Evolutionary conservation across 2,888 invertebrate genomes (phyloP).

Genomic region (Auanema sp.): DNA sequence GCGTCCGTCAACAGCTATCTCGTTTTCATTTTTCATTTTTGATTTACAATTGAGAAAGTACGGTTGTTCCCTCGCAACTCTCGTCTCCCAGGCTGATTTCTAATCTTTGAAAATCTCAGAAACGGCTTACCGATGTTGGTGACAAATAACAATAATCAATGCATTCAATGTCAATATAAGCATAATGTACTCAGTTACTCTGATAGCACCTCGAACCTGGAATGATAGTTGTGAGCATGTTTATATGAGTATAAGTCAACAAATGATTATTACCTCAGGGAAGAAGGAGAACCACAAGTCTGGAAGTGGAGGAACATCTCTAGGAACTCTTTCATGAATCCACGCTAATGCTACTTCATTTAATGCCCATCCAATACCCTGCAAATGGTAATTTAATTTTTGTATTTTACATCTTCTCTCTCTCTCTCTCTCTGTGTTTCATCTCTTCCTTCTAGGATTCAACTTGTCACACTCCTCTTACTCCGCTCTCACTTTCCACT

Average conservation of each 20-base stretch:
- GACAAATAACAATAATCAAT: slow-evolving; percentile 48
- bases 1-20: neutral
- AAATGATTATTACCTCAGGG: slow-evolving; percentile 41
- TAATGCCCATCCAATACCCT: slow-evolving; percentile 50
- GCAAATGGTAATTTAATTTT: slow-evolving; percentile 18
- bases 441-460: too few species aligned
- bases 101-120: too few species aligned
- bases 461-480: too few species aligned
- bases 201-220: slow-evolving; percentile 48
- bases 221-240: slow-evolving; percentile 5
- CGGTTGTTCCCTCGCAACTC: slow-evolving; percentile 1
- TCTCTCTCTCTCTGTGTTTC: too few species aligned
- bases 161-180: slow-evolving; percentile 44
- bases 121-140: slow-evolving; percentile 44
- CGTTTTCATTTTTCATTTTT: too few species aligned
- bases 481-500: neutral
- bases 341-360: slow-evolving; percentile 59
- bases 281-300: slow-evolving; percentile 58
- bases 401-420: neutral
- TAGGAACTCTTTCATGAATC: slow-evolving; percentile 61
- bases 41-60: neutral
- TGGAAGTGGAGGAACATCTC: slow-evolving; percentile 51
- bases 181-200: slow-evolving; percentile 58
- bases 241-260: neutral
- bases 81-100: too few species aligned